Base-by-base conservation (phyloP, 2,888 invertebrate species). In the Stenodera caucasica region DNA sequence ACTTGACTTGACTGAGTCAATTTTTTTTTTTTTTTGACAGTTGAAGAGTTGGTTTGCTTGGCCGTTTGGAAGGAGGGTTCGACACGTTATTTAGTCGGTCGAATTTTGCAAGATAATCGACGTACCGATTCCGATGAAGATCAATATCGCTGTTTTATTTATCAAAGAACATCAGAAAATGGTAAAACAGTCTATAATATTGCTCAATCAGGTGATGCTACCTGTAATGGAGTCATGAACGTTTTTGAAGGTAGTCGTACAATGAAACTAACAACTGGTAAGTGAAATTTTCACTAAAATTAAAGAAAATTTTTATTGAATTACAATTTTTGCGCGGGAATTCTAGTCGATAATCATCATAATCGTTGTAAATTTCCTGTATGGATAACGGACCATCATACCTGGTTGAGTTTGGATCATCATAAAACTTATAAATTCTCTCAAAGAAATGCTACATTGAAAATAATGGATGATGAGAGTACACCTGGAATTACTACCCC, bases 61-160 rank as follows among this genome's bases (percentile, higher is more conserved):
- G 93, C 92, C 2, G 86, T 87, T 15, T 94, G 93, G 93, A 91
- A 90, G 78, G 92, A 93, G 69, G 92, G 92, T 0, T 89, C 90
- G 35, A 90, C 89, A 53, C 83, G 89, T 57, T 93, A 91, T 78
- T 82, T 93, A 51, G 88, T 92, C 53, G 92, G 92, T 0, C 76
- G 76, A 65, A 84, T 92, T 67, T 85, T 88, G n/a, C 89, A 89
- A 75, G 83, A 84, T 26, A 83, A 84, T 72, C 79, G 86, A 32
- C 26, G 63, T 14, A 63, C 40, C 1, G 40, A 40, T 78, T 86
- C 57, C 84, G 89, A 90, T 70, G 92, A 91, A 73, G 91, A 91
- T 71, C 86, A 89, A 51, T 94, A 91, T 80, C 86, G 89, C 69
- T 94, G 94, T 73, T 93, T 93, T 81, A 87, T 93, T 63, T 91